Evolutionary conservation across 2,888 invertebrate genomes (phyloP).

Genomic region (Hipparchia sbordonii): DNA sequence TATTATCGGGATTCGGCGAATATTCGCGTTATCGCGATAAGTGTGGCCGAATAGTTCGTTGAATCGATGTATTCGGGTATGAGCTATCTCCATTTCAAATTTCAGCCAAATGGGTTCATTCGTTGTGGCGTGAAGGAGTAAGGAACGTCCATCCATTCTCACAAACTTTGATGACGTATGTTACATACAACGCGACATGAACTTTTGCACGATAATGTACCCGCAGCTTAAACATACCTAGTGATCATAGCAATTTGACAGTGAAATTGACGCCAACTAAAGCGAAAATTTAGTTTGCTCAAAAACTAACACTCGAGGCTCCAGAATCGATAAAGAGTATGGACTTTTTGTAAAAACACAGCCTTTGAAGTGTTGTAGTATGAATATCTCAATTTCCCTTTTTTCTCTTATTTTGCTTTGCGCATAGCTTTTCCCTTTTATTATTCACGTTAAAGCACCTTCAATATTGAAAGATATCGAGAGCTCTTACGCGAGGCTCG

Average conservation of each 20-base stretch:
- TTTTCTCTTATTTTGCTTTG: constrained; percentile 9
- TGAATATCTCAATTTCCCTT: constrained; percentile 15
- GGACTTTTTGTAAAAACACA: constrained; percentile 1
- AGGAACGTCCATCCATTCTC: too few relatives aligned
- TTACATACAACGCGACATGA: too few relatives aligned
- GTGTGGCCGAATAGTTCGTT: too few relatives aligned
- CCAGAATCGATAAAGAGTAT: neutral
- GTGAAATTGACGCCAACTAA: neutral
- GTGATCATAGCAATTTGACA: neutral
- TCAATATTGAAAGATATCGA: constrained; percentile 1
- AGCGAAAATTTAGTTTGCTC: neutral
- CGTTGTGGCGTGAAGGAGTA: too few relatives aligned
- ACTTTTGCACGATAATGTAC: too few relatives aligned
- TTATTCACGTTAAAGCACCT: constrained; percentile 4
- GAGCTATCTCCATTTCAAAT: too few relatives aligned
- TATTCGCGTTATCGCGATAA: too few relatives aligned
- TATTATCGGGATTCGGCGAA: too few relatives aligned
- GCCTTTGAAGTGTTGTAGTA: constrained; percentile 15
- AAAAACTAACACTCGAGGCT: neutral
- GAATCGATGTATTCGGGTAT: too few relatives aligned
- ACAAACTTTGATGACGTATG: too few relatives aligned
- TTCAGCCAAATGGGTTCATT: too few relatives aligned
- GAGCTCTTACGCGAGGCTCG: neutral
- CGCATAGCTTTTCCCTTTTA: constrained; percentile 9
- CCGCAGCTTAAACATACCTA: too few relatives aligned